These are phyloP conservation scores for Sylvia atricapilla DNA, from an alignment of 2,113 vertebrate species.

Conservation along the genomic window DNA sequence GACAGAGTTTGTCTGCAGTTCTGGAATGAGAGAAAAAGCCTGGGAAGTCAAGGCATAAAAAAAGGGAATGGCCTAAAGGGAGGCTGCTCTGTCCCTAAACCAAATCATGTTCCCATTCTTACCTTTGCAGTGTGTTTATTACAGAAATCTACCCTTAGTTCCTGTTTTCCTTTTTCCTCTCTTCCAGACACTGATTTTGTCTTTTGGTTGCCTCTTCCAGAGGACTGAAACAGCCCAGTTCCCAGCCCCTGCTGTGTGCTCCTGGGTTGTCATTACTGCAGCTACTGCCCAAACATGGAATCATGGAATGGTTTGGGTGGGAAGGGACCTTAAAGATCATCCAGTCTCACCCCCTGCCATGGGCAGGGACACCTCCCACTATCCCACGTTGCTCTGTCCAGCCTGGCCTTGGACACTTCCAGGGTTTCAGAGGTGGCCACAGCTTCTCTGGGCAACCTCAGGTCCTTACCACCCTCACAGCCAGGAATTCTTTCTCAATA, in stretches of 20 bases:
- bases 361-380: neutral
- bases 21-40: neutral
- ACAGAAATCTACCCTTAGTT: neutral
- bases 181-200: neutral
- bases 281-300: neutral
- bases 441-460: fast-evolving
- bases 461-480: fast-evolving
- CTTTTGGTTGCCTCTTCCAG: neutral
- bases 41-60: neutral
- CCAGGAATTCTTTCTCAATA: fast-evolving
- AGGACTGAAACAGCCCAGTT: neutral
- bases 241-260: neutral
- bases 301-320: neutral
- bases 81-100: neutral
- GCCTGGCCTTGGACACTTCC: neutral
- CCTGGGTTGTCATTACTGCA: neutral
- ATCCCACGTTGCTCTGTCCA: fast-evolving
- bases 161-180: neutral
- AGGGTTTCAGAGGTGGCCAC: neutral
- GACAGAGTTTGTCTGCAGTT: neutral
- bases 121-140: neutral
- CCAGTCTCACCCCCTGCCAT: fast-evolving
- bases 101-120: neutral
- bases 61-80: neutral
- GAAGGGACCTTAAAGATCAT: neutral